These are phyloP conservation scores for Rhizomys pruinosus DNA, from an alignment of 2,113 vertebrate genomes.

Conservation along the genomic window DNA sequence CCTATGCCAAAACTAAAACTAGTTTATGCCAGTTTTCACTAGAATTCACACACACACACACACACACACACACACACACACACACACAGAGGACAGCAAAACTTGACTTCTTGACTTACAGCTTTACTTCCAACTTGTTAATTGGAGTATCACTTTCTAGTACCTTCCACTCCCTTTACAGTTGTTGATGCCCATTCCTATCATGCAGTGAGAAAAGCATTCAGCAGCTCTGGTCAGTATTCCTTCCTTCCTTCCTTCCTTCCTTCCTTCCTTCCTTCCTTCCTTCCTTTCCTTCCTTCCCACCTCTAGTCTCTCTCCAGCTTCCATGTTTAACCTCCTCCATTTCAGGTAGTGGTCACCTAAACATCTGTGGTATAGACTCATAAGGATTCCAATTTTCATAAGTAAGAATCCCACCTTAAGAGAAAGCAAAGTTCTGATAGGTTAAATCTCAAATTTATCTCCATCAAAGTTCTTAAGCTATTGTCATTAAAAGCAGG, in stretches of 20 bases:
- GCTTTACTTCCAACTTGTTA: background rate
- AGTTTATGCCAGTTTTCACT: too few relatives aligned
- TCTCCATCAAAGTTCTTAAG: background rate
- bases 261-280: background rate
- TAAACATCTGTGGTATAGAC: background rate
- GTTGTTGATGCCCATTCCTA: background rate
- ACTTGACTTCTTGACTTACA: background rate
- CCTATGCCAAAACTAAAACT: background rate
- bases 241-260: background rate
- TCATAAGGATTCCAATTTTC: background rate
- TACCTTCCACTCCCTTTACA: background rate
- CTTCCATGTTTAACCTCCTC: background rate
- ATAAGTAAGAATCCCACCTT: background rate
- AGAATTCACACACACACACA: background rate
- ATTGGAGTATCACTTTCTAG: background rate
- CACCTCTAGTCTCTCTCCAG: background rate
- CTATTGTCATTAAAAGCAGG: constrained; percentile 2
- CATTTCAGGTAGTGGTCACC: background rate
- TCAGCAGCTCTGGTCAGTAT: background rate
- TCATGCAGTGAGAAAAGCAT: background rate
- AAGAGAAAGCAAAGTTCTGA: constrained; percentile 19
- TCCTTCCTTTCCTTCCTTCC: background rate
- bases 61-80: background rate
- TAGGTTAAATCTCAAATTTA: background rate
- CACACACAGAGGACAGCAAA: background rate